phyloP scores from a whole-genome alignment of 2,113 vertebrate genomes.

The Promerops cafer region DNA sequence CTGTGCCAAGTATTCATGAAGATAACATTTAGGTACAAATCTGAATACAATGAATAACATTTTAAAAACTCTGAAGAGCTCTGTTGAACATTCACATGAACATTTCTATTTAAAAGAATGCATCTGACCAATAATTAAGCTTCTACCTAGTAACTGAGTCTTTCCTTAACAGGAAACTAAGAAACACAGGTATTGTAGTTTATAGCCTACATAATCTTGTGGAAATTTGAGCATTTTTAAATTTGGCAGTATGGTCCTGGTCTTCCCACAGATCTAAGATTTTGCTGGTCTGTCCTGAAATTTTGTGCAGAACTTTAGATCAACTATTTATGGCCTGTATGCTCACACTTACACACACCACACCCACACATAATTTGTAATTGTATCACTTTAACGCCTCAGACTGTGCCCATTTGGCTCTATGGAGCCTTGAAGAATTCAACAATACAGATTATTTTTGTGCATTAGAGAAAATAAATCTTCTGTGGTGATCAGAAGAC shows the following conservation, averaged over 20 bases:
- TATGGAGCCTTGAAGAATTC: background rate
- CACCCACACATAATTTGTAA: background rate
- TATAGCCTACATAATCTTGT: background rate
- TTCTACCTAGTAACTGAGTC: background rate
- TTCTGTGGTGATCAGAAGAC: background rate
- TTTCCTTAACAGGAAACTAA: background rate
- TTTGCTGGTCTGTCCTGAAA: background rate
- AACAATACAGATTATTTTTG: background rate
- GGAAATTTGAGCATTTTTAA: background rate
- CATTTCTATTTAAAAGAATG: background rate
- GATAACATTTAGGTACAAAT: background rate
- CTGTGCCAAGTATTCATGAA: background rate
- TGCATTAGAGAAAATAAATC: background rate
- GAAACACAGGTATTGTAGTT: background rate
- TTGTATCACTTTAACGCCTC: background rate
- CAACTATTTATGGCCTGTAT: background rate
- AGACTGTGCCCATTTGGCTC: background rate
- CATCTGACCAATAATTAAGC: background rate
- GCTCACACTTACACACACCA: background rate
- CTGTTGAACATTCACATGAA: background rate
- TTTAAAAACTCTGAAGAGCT: background rate
- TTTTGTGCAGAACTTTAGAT: background rate
- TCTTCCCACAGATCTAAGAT: background rate
- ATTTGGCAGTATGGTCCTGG: background rate
- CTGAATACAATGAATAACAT: background rate